phyloP scores from a whole-genome alignment of 2,888 invertebrate genomes.

The Isoperla grammatica region DNA sequence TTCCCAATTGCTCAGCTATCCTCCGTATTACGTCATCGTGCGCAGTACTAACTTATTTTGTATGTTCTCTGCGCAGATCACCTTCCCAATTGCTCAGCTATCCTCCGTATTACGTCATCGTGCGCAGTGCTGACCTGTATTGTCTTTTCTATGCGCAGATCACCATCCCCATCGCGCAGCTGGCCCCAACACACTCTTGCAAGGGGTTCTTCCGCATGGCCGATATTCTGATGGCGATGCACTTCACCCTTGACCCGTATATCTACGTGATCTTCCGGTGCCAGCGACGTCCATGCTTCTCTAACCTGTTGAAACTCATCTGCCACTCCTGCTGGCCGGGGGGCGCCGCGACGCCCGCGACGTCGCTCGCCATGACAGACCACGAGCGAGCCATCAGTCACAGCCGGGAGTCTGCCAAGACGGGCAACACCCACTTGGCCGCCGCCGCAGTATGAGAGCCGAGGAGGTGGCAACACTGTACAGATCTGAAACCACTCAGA shows the following conservation, averaged over 20 bases:
- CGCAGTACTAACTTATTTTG: too few species aligned
- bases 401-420: constrained; percentile 2
- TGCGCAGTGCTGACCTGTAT: too few species aligned
- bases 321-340: constrained; percentile 25
- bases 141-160: constrained; percentile 47
- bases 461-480: too few species aligned
- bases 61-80: too few species aligned
- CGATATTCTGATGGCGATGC: constrained; percentile 69
- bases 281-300: constrained; percentile 35
- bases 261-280: constrained; percentile 71
- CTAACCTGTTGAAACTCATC: constrained; percentile 27
- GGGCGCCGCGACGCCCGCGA: constrained; percentile 3
- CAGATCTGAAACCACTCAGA: too few species aligned
- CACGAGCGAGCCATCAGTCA: constrained; percentile 15
- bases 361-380: constrained; percentile 25
- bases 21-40: too few species aligned
- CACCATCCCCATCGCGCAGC: constrained; percentile 58
- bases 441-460: neutral
- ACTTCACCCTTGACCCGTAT: constrained; percentile 78
- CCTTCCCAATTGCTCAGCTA: too few species aligned
- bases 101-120: too few species aligned
- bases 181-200: constrained; percentile 40
- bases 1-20: too few species aligned
- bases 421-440: neutral
- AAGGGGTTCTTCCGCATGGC: constrained; percentile 53